These are phyloP conservation scores for Triops cancriformis DNA, from an alignment of 1,140 invertebrate genomes.

Conservation along the genomic window DNA sequence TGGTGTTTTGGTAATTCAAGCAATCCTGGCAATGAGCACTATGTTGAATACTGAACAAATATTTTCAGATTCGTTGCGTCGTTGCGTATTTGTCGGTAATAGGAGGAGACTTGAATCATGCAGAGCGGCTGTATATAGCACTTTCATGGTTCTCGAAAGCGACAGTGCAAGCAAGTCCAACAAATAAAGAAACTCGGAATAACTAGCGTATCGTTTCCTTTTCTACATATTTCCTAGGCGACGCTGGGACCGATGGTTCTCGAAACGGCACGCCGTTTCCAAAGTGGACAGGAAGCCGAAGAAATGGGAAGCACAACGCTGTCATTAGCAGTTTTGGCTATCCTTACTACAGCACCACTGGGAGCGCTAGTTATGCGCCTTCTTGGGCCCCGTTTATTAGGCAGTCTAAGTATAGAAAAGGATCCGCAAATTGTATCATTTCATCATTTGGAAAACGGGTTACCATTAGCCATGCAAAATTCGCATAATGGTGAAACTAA, in stretches of 20 bases:
- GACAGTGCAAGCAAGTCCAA: constrained; percentile 38
- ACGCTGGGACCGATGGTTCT: constrained; percentile 69
- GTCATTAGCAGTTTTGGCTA: constrained; percentile 63
- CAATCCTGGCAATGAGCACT: background rate
- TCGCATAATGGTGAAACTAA: background rate
- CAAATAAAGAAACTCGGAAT: background rate
- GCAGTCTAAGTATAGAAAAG: constrained; percentile 36
- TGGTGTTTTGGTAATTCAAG: background rate
- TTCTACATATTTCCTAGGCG: constrained; percentile 49
- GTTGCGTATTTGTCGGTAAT: constrained; percentile 42
- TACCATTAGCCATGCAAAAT: background rate
- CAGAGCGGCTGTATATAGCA: constrained; percentile 40
- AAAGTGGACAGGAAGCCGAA: constrained; percentile 8
- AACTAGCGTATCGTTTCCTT: background rate
- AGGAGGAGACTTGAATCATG: constrained; percentile 38
- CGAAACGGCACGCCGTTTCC: constrained; percentile 49
- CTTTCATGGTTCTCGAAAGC: constrained; percentile 51
- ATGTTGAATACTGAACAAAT: too few species aligned
- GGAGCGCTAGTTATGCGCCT: constrained; percentile 81
- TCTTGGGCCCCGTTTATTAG: constrained; percentile 63
- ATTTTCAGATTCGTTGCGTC: constrained; percentile 25
- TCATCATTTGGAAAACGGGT: background rate
- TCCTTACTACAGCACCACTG: constrained; percentile 79
- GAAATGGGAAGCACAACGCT: constrained; percentile 38
- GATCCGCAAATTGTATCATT: background rate